Base-by-base conservation (phyloP, 2,888 invertebrate species). In the Agonum fuliginosum region DNA sequence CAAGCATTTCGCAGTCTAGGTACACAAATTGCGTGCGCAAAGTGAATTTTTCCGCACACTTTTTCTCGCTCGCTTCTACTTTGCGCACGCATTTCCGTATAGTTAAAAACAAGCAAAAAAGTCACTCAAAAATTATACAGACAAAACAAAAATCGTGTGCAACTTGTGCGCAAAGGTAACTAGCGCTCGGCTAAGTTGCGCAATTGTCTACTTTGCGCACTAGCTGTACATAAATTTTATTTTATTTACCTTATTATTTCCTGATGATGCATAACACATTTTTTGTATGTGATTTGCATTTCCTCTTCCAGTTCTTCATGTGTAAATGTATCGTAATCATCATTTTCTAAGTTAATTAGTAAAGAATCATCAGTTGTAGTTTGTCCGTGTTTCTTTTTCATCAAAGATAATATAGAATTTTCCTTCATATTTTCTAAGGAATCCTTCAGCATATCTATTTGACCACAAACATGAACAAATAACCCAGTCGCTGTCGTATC, bases 401-500 rank as follows among this genome's bases (percentile, higher is more conserved):
- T 12, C 27, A 78, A 27, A 10, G 70, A 24, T 5, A 17, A 14
- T 10, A 78, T 65, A 27, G 76, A 43, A n/a, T 71, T 58, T 14
- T 78, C 54, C 62, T 75, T 77, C 43, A 83, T 51, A 74, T 79
- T 79, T 75, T 81, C 83, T 43, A 89, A 81, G 0, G 87, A 81
- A 37, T 87, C 80, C 0, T 86, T 87, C 1, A 90, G 80, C n/a
- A 90, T 84, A 20, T 84, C 85, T 54, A 90, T 81, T 19, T 89
- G 87, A 37, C 88, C 89, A 3, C 87, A 84, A 79, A 87, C 87
- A 82, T 89, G 88, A 0, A 88, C 88, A 75, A 90, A 86, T 51
- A 90, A 83, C 0, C 87, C 83, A 0, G 88, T 86, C 43, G 88
- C 87, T 77, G 89, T 81, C 0, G 87, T 87, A 77, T 90, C 90